Evolutionary conservation across 2,888 invertebrate genomes (phyloP), one percentile per base, ranked within the genome.

Genomic region (Apamea sordens): DNA sequence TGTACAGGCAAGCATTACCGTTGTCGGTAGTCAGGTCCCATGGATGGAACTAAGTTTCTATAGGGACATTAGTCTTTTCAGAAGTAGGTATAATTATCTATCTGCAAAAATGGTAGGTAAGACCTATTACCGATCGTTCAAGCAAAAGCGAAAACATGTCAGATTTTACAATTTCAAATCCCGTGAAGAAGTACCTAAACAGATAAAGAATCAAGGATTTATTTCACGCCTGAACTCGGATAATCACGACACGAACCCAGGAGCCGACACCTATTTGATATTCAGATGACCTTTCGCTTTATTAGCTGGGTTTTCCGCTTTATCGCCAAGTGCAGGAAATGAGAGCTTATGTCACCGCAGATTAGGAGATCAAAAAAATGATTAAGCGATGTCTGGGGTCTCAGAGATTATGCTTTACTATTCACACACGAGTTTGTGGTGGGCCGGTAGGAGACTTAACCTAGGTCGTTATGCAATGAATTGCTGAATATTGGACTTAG

Each of bases 211-310:
- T 84, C 56, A 59, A 69, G 67, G 36, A 82, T 85, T 81, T 83
- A 64, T 79, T 63, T 64, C 78, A 83, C 79, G 77, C 75, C 44
- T 79, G 63, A 65, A 61, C 64, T 65, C n/a, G 56, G 72, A 82
- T 86, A 87, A 88, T 80, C 76, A 84, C 69, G 53, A 82, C 80
- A 77, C 59, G 59, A 67, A 72, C 59, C 53, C 67, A 56, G n/a
- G 56, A 68, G 69, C 28, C 63, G 67, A 69, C 67, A 71, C 44
- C 76, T 85, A 85, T 76, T 88, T 88, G 79, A 71, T 83, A 89
- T 88, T 87, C 88, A 80, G 79, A 80, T 82, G 76, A 76, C 83
- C 78, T 85, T 77, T 80, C 72, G 32, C 56, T 69, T 73, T 85
- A 79, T 83, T 78, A 80, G 47, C 79, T 64, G 36, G 65, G 65